These are phyloP conservation scores for Labeo catla DNA, from an alignment of 2,113 vertebrate species.

Conservation along the genomic window DNA sequence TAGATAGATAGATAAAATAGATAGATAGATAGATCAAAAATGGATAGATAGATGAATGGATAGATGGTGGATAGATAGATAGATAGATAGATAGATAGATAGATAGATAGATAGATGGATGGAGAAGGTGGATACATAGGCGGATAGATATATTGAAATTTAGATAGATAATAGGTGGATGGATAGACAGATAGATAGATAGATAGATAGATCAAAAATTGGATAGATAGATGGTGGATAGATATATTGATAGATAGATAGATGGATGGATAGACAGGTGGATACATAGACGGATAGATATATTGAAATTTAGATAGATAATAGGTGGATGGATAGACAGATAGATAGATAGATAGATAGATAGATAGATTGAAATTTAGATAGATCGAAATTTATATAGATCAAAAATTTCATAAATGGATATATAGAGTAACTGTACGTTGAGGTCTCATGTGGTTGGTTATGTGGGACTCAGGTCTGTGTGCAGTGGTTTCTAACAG, in stretches of 20 bases:
- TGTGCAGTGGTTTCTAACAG: slow-evolving; percentile 73
- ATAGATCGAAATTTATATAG: neutral
- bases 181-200: neutral
- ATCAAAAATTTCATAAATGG: neutral
- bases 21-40: slow-evolving; percentile 51
- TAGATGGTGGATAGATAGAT: neutral
- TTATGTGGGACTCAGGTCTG: slow-evolving; percentile 65
- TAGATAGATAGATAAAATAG: neutral
- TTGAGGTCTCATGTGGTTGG: neutral
- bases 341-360: neutral
- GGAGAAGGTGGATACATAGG: neutral
- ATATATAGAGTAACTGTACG: neutral
- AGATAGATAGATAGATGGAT: neutral
- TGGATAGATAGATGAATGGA: neutral
- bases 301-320: slow-evolving; percentile 48
- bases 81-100: neutral
- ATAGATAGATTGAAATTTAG: neutral
- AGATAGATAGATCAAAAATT: neutral
- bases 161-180: neutral
- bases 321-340: neutral
- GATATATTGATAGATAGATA: neutral
- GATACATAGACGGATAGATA: too few relatives aligned
- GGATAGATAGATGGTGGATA: neutral
- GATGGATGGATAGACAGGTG: too few relatives aligned
- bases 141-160: neutral